These are phyloP conservation scores for Misgurnus anguillicaudatus DNA, from an alignment of 2,113 vertebrate genomes.

Conservation along the genomic window DNA sequence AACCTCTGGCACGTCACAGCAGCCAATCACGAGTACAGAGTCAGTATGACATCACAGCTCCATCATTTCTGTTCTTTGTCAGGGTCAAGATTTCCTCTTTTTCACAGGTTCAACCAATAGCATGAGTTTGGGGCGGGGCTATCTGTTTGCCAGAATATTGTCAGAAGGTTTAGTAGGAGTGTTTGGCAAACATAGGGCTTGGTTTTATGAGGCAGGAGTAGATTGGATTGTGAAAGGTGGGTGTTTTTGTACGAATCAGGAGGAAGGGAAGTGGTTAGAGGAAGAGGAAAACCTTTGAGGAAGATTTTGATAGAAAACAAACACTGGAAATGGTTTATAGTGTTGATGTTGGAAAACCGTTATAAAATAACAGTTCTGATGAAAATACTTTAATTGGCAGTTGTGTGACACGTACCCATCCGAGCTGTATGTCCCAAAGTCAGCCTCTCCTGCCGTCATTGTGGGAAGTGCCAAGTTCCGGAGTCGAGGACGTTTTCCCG, in stretches of 20 bases:
- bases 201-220: not conserved
- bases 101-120: not conserved
- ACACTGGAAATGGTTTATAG: not conserved
- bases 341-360: not conserved
- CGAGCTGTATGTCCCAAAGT: slow-evolving; percentile 88
- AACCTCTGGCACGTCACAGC: slow-evolving; percentile 86
- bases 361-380: not conserved
- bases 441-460: slow-evolving; percentile 83
- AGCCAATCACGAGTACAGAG: slow-evolving; percentile 89
- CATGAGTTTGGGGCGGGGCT: too few species aligned
- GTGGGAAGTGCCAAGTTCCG: slow-evolving; percentile 93
- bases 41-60: slow-evolving; percentile 67
- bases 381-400: slow-evolving; percentile 64
- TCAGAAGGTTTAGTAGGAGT: not conserved
- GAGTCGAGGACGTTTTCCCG: slow-evolving; percentile 90
- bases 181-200: not conserved
- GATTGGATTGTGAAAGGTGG: not conserved
- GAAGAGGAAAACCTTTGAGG: too few species aligned
- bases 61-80: not conserved
- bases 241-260: not conserved
- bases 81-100: not conserved
- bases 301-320: not conserved
- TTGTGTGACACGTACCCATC: slow-evolving; percentile 93
- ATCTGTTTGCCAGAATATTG: not conserved
- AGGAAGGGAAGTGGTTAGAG: too few species aligned